phyloP scores from a whole-genome alignment of 2,888 invertebrate genomes.

The Pachycephus smyrnensis region DNA sequence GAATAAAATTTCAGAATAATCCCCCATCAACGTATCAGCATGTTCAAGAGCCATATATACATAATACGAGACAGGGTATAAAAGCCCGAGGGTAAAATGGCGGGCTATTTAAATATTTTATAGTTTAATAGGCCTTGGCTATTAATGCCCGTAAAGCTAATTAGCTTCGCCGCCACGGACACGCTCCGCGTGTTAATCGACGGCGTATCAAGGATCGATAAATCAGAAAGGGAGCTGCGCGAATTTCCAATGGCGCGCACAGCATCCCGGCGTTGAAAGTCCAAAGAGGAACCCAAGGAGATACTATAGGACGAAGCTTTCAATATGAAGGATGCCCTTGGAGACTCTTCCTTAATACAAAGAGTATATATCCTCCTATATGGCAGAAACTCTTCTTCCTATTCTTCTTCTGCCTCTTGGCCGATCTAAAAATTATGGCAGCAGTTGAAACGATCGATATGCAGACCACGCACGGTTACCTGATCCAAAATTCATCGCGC shows the following conservation, averaged over 20 bases:
- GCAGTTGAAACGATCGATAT: constrained; percentile 25
- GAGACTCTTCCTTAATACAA: background rate
- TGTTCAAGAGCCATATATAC: background rate
- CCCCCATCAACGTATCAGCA: background rate
- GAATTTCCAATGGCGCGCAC: background rate
- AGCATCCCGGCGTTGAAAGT: background rate
- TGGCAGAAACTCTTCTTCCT: background rate
- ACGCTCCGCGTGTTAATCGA: constrained; percentile 45
- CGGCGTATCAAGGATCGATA: constrained; percentile 38
- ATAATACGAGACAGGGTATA: background rate
- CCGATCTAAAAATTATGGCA: background rate
- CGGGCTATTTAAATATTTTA: constrained; percentile 57
- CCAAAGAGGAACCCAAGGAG: background rate
- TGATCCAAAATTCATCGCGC: constrained; percentile 29
- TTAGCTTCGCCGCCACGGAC: constrained; percentile 42
- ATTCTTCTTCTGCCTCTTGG: background rate
- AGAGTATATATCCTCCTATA: background rate
- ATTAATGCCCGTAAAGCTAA: constrained; percentile 56
- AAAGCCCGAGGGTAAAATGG: constrained; percentile 10
- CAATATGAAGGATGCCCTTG: background rate
- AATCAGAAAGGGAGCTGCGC: constrained; percentile 18
- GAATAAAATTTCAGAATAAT: background rate
- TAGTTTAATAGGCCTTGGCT: constrained; percentile 52
- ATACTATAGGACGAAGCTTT: background rate
- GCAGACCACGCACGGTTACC: constrained; percentile 45